These are phyloP conservation scores for Eupithecia dodoneata DNA, from an alignment of 2,888 invertebrate genomes.

Conservation along the genomic window DNA sequence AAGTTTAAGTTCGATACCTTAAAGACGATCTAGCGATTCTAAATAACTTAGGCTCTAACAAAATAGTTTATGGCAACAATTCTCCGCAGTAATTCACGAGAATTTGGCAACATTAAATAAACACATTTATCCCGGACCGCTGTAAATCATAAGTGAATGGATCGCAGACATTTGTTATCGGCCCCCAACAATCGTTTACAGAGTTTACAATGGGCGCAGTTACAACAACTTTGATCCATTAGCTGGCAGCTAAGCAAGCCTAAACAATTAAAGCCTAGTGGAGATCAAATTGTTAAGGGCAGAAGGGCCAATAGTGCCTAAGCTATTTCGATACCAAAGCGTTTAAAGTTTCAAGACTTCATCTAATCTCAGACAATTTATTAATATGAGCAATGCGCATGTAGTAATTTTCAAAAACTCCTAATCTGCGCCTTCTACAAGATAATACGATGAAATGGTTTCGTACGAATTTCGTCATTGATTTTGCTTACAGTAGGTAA, in stretches of 20 bases:
- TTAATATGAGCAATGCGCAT: neutral
- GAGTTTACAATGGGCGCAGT: constrained; percentile 30
- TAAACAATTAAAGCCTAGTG: constrained; percentile 8
- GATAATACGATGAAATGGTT: neutral
- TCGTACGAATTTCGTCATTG: neutral
- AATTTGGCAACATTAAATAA: constrained; percentile 34
- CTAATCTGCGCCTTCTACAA: neutral
- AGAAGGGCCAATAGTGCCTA: neutral
- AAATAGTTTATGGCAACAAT: constrained; percentile 14
- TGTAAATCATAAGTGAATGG: constrained; percentile 38
- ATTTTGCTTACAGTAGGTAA: neutral
- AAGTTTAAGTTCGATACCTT: neutral
- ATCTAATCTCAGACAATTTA: neutral
- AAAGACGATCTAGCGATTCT: neutral
- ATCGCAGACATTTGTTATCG: constrained; percentile 34
- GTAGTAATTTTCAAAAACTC: neutral
- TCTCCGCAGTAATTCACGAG: constrained; percentile 24
- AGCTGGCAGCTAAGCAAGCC: constrained; percentile 15
- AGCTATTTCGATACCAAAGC: neutral
- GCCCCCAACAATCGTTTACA: constrained; percentile 30
- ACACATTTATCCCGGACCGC: constrained; percentile 28
- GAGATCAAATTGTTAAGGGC: neutral
- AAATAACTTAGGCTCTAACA: constrained; percentile 9
- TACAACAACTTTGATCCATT: constrained; percentile 30
- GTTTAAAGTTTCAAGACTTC: neutral